Evolutionary conservation across 2,888 invertebrate genomes (phyloP), one percentile per base, ranked within the genome.

Genomic region (Ochropacha duplaris): DNA sequence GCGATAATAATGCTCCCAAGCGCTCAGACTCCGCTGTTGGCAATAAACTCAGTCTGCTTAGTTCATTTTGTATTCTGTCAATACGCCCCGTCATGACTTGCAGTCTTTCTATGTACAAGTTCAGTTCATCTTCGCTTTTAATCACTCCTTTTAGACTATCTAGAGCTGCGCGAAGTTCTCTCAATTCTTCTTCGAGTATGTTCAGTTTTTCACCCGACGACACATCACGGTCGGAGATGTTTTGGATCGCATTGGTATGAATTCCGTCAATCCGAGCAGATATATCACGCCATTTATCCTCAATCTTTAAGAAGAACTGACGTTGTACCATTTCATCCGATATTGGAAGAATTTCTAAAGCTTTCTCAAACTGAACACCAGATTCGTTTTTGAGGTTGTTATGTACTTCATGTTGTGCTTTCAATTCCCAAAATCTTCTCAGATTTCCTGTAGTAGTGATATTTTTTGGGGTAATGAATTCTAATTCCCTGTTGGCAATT

Each of bases 381-480:
- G 96, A 95, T 68, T 97, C 96, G 60, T 95, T 95, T 56, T 95
- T 94, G 54, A 97, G 94, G 66, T 95, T 95, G 69, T 96, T 97
- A 81, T 97, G 94, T 24, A 97, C 95, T 90, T 97, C 97, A 73
- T 96, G 96, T 72, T 97, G 97, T 0, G 97, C 97, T 83, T 97
- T 97, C 51, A 97, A 85, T 87, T 97, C 97, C 97, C 97, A 97
- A 88, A 97, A 97, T 71, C 96, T 95, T 68, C 96, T 94, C 85
- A 97, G 95, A 72, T 96, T 96, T 56, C 95, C 95, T 11, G 95
- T 94, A 0, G 94, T 94, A 55, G 94, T 94, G 16, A 94, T 93
- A 34, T 94, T 94, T 62, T 95, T 95, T 12, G 94, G 91, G 0
- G 95, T 95, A 39, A 97, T 94, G 26, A 94, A 89, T 60, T 94